A percentile compares a stretch with the other conserved stretches of the same genome.
Evolutionary conservation across 2,797 vertebrate species (phyloP).

Genomic region (Pipistrellus pygmaeus): DNA sequence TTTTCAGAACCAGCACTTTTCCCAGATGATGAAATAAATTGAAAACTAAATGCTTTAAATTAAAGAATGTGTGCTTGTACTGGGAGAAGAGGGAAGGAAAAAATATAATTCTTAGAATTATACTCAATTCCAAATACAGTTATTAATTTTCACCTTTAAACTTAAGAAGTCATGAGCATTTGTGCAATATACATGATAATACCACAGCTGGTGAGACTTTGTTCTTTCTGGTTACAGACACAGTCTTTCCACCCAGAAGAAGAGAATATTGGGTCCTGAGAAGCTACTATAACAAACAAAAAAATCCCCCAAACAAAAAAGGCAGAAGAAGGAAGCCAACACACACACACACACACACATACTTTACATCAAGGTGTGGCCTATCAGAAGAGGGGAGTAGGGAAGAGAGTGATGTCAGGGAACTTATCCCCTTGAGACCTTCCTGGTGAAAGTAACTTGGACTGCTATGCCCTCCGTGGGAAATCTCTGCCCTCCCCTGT

Average conservation of each 20-base stretch:
- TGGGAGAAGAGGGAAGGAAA: neutral
- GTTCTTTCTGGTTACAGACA: neutral
- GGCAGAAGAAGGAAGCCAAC: neutral
- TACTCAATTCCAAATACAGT: neutral
- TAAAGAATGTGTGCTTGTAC: neutral
- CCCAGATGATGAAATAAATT: slow-evolving; percentile 34
- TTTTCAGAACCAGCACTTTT: slow-evolving; percentile 44
- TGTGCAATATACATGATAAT: neutral
- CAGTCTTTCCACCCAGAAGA: neutral
- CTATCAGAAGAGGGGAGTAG: neutral
- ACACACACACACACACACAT: neutral
- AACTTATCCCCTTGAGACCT: neutral
- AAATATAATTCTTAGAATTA: neutral
- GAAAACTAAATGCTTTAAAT: slow-evolving; percentile 54
- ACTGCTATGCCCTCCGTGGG: neutral
- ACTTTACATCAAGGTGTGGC: neutral
- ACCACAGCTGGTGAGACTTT: neutral
- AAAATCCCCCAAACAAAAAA: neutral
- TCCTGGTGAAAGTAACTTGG: neutral
- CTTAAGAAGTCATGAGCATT: neutral
- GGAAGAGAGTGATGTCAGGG: neutral
- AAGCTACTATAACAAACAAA: neutral
- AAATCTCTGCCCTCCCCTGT: neutral
- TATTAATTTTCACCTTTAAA: slow-evolving; percentile 32
- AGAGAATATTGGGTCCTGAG: neutral